A percentile compares a stretch with the other conserved stretches of the same genome.
Evolutionary conservation across 2,888 invertebrate species (phyloP).

Genomic region (Dicyrtomina minuta): DNA sequence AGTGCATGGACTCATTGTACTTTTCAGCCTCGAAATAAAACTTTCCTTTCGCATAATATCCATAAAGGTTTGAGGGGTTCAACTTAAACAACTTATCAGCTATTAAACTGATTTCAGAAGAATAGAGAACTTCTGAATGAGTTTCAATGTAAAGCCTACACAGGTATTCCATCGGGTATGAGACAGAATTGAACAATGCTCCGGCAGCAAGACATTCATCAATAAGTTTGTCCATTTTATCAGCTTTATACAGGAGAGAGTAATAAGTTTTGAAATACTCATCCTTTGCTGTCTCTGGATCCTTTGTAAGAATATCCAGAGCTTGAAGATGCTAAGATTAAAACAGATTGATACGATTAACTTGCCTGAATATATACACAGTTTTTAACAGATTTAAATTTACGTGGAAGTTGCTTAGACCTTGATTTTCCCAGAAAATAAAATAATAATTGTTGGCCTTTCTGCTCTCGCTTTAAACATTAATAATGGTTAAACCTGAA

Average conservation of each 20-base stretch:
- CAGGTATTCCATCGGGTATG: slow-evolving; percentile 50
- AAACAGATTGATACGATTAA: too few relatives aligned
- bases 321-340: slow-evolving; percentile 38
- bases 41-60: slow-evolving; percentile 51
- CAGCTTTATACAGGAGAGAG: slow-evolving; percentile 58
- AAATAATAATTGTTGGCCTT: neutral
- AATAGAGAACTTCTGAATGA: neutral
- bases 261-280: slow-evolving; percentile 60
- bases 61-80: slow-evolving; percentile 47
- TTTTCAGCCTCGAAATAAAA: slow-evolving; percentile 36
- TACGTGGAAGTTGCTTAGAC: too few relatives aligned
- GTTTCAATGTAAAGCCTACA: slow-evolving; percentile 49
- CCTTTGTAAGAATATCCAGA: slow-evolving; percentile 43
- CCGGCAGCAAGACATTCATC: slow-evolving; percentile 34
- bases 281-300: slow-evolving; percentile 42
- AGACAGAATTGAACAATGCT: slow-evolving; percentile 43
- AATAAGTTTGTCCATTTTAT: slow-evolving; percentile 38
- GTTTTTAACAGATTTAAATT: neutral
- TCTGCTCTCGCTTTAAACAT: neutral
- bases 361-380: neutral
- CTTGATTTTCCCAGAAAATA: too few relatives aligned
- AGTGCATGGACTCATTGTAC: slow-evolving; percentile 40
- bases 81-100: slow-evolving; percentile 49
- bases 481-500: too few relatives aligned
- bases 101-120: slow-evolving; percentile 31